phyloP scores from a whole-genome alignment of 2,888 invertebrate genomes.

The Sericinus montela region DNA sequence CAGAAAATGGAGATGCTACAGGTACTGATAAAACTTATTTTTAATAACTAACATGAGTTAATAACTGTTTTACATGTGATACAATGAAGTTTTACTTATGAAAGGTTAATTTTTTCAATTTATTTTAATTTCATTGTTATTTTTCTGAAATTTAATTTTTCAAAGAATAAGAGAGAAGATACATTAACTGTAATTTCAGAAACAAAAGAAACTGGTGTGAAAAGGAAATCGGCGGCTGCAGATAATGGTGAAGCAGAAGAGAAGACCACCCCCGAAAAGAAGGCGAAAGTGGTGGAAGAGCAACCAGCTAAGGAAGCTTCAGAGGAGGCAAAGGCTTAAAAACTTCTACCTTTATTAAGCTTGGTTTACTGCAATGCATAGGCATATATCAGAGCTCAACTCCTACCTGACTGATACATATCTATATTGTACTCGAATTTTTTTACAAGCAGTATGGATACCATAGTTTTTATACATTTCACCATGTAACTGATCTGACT shows the following conservation, averaged over 20 bases:
- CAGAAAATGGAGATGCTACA: constrained; percentile 68
- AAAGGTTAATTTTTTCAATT: too few species aligned
- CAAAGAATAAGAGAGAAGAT: too few species aligned
- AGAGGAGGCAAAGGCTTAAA: constrained; percentile 80
- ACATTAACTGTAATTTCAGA: constrained; percentile 44
- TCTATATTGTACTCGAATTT: constrained; percentile 33
- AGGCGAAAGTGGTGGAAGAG: constrained; percentile 83
- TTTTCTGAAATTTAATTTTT: too few species aligned
- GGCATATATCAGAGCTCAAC: constrained; percentile 69
- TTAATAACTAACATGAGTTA: too few species aligned
- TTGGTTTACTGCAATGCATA: constrained; percentile 78
- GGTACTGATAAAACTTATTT: constrained; percentile 32
- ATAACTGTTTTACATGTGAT: too few species aligned
- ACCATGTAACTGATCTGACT: constrained; percentile 40
- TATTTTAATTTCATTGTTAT: too few species aligned
- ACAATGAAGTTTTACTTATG: too few species aligned
- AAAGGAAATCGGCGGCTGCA: constrained; percentile 84
- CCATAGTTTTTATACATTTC: constrained; percentile 54
- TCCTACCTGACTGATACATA: constrained; percentile 48
- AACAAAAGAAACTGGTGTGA: constrained; percentile 77
- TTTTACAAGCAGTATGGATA: constrained; percentile 41
- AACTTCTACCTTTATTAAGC: constrained; percentile 32
- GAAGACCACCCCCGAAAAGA: constrained; percentile 85
- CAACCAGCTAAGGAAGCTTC: constrained; percentile 72
- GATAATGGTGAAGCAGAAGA: constrained; percentile 77